Percentiles rank a stretch among this genome's conserved stretches.
phyloP scores from a whole-genome alignment of 1,140 invertebrate genomes.

The Mya arenaria region DNA sequence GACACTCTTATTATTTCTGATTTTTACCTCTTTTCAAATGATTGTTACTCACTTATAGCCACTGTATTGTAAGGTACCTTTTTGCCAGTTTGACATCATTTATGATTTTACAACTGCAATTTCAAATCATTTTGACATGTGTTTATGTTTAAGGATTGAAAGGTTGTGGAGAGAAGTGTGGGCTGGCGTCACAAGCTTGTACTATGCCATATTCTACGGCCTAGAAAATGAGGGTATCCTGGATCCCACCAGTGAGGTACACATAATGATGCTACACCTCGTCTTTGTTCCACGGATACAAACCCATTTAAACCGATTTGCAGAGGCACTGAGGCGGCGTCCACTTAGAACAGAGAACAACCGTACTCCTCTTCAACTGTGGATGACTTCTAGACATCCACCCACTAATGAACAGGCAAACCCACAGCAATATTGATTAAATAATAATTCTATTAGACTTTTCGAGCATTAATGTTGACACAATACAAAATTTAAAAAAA shows the following conservation, averaged over 20 bases:
- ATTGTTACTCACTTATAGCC: background rate
- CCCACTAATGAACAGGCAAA: too few relatives aligned
- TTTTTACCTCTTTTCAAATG: background rate
- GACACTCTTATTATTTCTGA: background rate
- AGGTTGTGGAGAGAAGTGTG: constrained; percentile 60
- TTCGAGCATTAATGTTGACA: too few relatives aligned
- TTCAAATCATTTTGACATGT: too few relatives aligned
- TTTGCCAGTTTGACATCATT: background rate
- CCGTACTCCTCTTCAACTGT: constrained; percentile 45
- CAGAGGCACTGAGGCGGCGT: constrained; percentile 29
- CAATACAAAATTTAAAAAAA: too few relatives aligned
- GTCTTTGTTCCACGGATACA: constrained; percentile 51
- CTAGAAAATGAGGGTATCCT: constrained; percentile 55
- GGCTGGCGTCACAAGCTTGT: constrained; percentile 30
- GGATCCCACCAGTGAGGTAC: constrained; percentile 35
- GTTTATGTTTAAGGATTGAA: constrained; percentile 57
- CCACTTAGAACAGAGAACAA: constrained; percentile 40
- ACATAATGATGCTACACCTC: constrained; percentile 39
- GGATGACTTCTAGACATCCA: too few relatives aligned
- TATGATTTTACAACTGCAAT: background rate
- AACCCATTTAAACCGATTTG: constrained; percentile 35
- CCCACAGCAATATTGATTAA: too few relatives aligned
- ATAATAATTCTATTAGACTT: too few relatives aligned
- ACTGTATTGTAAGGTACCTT: background rate
- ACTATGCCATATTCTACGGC: constrained; percentile 50